Percentiles rank a stretch among this genome's conserved stretches.
phyloP scores from a whole-genome alignment of 2,888 invertebrate genomes.

The Venustoraphidia nigricollis region DNA sequence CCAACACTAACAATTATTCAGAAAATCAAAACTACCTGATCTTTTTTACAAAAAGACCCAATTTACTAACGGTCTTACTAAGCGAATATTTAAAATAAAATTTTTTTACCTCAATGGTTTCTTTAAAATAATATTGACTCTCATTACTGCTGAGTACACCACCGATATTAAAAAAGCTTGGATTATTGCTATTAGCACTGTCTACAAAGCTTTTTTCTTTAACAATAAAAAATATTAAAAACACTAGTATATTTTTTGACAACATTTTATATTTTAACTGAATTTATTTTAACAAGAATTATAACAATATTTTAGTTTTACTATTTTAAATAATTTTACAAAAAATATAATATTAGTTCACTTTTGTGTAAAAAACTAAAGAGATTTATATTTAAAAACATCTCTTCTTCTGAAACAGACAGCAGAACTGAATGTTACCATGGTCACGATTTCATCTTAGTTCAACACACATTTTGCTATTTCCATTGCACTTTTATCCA shows the following conservation, averaged over 20 bases:
- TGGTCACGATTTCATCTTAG: too few relatives aligned
- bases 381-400: too few relatives aligned
- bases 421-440: too few relatives aligned
- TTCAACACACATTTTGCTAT: too few relatives aligned
- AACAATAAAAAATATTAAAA: neutral
- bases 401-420: too few relatives aligned
- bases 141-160: conserved; percentile 80
- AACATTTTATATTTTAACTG: conserved; percentile 1
- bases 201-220: conserved; percentile 1
- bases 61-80: too few relatives aligned
- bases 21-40: too few relatives aligned
- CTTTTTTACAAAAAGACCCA: too few relatives aligned
- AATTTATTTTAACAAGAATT: neutral
- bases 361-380: too few relatives aligned
- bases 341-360: neutral
- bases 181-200: conserved; percentile 34
- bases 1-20: too few relatives aligned
- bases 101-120: conserved; percentile 74
- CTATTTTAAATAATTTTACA: neutral
- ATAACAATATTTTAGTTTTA: neutral
- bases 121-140: conserved; percentile 64
- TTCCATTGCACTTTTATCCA: too few relatives aligned
- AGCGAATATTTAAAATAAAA: too few relatives aligned
- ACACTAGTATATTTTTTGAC: neutral
- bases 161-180: conserved; percentile 70